Conservation (phyloP, 2,113 vertebrate species). For the Percina caprodes region DNA sequence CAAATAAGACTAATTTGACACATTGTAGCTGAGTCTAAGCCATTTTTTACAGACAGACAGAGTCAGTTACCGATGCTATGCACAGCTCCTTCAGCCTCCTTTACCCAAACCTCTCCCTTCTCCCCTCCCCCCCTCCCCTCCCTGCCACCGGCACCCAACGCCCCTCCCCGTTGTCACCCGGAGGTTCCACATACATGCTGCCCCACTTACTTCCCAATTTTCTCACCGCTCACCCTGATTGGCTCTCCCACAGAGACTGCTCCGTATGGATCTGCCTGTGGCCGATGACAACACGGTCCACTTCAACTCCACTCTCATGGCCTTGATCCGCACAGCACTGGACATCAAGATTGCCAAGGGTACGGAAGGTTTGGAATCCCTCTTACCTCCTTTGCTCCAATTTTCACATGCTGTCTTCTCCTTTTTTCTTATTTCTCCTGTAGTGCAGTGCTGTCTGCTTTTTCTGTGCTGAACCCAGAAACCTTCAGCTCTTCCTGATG, state of each 20-base stretch:
- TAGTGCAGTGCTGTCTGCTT: conserved; percentile 35
- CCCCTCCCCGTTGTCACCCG: conserved; percentile 59
- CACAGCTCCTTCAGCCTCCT: conserved; percentile 67
- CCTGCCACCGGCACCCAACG: conserved; percentile 27
- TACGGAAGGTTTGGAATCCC: conserved; percentile 79
- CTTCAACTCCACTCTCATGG: conserved; percentile 97
- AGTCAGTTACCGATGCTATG: conserved; percentile 44
- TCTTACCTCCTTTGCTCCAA: conserved; percentile 36
- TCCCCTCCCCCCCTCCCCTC: conserved; percentile 11
- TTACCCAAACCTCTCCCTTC: conserved; percentile 22
- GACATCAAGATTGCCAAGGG: conserved; percentile 98
- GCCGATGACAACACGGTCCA: conserved; percentile 95
- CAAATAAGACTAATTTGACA: background rate
- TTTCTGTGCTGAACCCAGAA: conserved; percentile 47
- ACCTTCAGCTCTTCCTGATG: conserved; percentile 35
- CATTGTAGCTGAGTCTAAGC: background rate
- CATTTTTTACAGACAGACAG: conserved; percentile 21
- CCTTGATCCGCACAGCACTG: conserved; percentile 93
- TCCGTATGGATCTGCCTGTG: conserved; percentile 94
- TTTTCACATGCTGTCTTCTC: conserved; percentile 48
- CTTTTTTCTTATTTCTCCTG: conserved; percentile 1
- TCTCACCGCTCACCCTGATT: conserved; percentile 66
- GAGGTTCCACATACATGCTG: conserved; percentile 76
- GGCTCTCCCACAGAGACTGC: conserved; percentile 88
- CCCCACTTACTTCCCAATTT: background rate